Percentiles rank a stretch among this genome's conserved stretches.
Conservation (phyloP, 2,797 vertebrate species). For the Chaunax sp. region DNA sequence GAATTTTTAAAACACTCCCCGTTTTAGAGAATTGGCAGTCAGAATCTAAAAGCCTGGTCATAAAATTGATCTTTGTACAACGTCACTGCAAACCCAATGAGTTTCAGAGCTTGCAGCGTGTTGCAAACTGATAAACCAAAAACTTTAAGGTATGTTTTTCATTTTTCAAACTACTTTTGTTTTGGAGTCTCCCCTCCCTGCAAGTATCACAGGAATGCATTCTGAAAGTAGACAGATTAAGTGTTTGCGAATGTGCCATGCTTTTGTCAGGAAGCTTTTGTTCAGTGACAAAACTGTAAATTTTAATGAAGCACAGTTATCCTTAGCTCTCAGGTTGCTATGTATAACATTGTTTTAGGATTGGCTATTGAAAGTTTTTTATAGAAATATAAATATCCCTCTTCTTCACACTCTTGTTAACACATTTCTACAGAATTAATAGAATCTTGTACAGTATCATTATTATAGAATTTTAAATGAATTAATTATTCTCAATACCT, state of each 20-base stretch:
- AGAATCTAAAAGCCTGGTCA: conserved; percentile 13
- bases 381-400: conserved; percentile 12
- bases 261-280: conserved; percentile 68
- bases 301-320: conserved; percentile 36
- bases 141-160: conserved; percentile 55
- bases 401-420: conserved; percentile 16
- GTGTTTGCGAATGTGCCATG: conserved; percentile 68
- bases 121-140: conserved; percentile 36
- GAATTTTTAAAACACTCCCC: conserved; percentile 10
- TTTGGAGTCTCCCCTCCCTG: conserved; percentile 72
- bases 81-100: conserved; percentile 5
- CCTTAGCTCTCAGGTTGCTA: conserved; percentile 4
- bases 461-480: neutral
- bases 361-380: conserved; percentile 17
- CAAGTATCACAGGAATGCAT: conserved; percentile 72
- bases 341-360: conserved; percentile 13
- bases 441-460: neutral
- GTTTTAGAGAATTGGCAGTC: conserved; percentile 26
- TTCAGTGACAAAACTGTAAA: conserved; percentile 59
- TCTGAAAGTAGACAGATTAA: conserved; percentile 74
- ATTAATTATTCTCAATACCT: neutral
- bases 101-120: conserved; percentile 30
- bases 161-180: conserved; percentile 67
- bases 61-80: conserved; percentile 31
- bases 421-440: conserved; percentile 1